These are phyloP conservation scores for Epinotia ramella DNA, from an alignment of 2,888 invertebrate species.

Conservation along the genomic window DNA sequence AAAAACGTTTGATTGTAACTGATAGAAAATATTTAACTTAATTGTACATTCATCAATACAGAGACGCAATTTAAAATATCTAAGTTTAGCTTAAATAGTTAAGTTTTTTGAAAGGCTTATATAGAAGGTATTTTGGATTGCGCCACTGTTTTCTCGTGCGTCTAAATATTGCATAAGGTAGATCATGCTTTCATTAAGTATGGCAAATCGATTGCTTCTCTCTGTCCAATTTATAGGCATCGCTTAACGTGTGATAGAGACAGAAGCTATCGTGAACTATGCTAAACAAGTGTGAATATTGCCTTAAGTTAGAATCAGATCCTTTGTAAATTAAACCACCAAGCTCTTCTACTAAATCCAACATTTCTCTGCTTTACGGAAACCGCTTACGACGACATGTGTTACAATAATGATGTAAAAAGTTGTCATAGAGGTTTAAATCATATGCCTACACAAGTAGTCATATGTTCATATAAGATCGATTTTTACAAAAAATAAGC, in stretches of 20 bases:
- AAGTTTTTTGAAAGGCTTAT: too few relatives aligned
- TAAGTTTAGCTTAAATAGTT: too few relatives aligned
- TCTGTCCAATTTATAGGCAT: conserved; percentile 44
- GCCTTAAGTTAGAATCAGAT: conserved; percentile 4
- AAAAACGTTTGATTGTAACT: conserved; percentile 9
- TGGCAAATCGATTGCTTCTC: conserved; percentile 31
- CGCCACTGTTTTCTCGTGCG: not conserved
- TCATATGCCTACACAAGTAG: not conserved
- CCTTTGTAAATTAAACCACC: conserved; percentile 5
- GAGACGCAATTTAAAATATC: not conserved
- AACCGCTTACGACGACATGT: not conserved
- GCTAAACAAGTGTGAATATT: conserved; percentile 8
- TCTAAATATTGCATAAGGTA: not conserved
- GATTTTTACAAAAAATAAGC: too few relatives aligned
- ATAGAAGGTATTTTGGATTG: not conserved
- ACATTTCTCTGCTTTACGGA: conserved; percentile 6
- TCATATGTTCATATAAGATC: not conserved
- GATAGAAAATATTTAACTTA: not conserved
- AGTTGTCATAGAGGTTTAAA: not conserved
- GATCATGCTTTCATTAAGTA: not conserved
- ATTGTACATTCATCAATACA: not conserved
- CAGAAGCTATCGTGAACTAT: conserved; percentile 28
- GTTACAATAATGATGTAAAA: not conserved
- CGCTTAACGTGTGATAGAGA: conserved; percentile 42
- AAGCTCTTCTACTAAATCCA: conserved; percentile 21